Evolutionary conservation across 2,113 vertebrate species (phyloP), one percentile per base, ranked within the genome.

Genomic region (Toxotes chatareus): DNA sequence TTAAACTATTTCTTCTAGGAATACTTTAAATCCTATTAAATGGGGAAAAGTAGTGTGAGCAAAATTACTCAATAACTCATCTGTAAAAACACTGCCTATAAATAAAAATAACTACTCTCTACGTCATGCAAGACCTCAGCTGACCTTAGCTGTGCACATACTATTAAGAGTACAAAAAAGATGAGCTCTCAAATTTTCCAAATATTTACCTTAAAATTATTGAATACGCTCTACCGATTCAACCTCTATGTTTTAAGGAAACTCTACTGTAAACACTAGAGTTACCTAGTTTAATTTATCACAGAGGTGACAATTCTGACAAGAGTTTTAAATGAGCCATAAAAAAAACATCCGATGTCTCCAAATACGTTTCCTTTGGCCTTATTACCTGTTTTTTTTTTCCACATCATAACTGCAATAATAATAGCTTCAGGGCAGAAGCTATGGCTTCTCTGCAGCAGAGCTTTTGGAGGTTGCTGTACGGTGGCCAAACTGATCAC

Each of bases 291-390:
- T 86, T 57, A 74, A 86, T 89, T 87, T 57, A 86, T 80, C 60
- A 76, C 36, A 31, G 60, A 66, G 40, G 46, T 10, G 76, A 69
- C 51, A 86, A 53, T 53, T 40, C 77, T 90, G 87, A 91, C 85
- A 83, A 27, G 63, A 74, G 79, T 81, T 81, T 82, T 78, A 79
- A 79, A 84, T 84, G 73, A 79, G 69, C 84, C 60, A 23, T 90
- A 70, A 82, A 89, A 88, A 86, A 90, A 42, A 89, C 83, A 89
- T 91, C 85, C 69, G 36, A 69, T 51, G 47, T 78, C 65, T 89
- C 49, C 49, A 66, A 68, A 76, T 78, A 66, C 66, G 74, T 87
- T 86, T 63, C 68, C 73, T 70, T 77, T 84, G 61, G 60, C 77
- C 92, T 90, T 47, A 71, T 84, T 76, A 38, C 27, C 21, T 38